A percentile compares a stretch with the other conserved stretches of the same genome.
Conservation (phyloP, 2,888 invertebrate species). For the Tiliacea aurago region DNA sequence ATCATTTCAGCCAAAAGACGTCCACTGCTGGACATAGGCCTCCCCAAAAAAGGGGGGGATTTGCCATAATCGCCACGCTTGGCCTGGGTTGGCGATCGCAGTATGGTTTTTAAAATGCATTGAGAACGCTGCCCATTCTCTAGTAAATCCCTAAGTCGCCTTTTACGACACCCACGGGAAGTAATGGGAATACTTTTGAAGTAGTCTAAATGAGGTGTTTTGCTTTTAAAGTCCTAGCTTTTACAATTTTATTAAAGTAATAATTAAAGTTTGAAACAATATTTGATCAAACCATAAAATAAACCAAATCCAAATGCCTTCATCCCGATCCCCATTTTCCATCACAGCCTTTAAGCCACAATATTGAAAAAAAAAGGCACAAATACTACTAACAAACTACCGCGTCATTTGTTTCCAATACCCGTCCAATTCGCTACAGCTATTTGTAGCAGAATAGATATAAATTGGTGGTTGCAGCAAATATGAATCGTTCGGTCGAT, state of each 20-base stretch:
- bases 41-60: too few species aligned
- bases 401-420: conserved; percentile 86
- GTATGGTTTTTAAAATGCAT: too few species aligned
- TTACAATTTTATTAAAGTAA: background rate
- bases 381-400: conserved; percentile 69
- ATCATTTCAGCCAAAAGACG: too few species aligned
- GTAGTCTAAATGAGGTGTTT: background rate
- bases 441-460: conserved; percentile 86
- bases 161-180: too few species aligned
- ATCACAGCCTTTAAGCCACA: conserved; percentile 22
- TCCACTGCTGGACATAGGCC: too few species aligned
- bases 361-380: conserved; percentile 52
- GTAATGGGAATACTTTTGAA: background rate
- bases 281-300: background rate
- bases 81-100: too few species aligned
- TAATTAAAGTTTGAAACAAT: background rate
- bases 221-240: background rate
- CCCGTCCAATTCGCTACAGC: conserved; percentile 82
- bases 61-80: too few species aligned
- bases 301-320: background rate
- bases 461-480: conserved; percentile 86
- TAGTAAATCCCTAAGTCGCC: too few species aligned
- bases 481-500: conserved; percentile 81
- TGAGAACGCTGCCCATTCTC: too few species aligned
- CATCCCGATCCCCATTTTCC: conserved; percentile 32